These are phyloP conservation scores for Crotalus helleri DNA, from an alignment of 2,113 vertebrate species.

Conservation along the genomic window DNA sequence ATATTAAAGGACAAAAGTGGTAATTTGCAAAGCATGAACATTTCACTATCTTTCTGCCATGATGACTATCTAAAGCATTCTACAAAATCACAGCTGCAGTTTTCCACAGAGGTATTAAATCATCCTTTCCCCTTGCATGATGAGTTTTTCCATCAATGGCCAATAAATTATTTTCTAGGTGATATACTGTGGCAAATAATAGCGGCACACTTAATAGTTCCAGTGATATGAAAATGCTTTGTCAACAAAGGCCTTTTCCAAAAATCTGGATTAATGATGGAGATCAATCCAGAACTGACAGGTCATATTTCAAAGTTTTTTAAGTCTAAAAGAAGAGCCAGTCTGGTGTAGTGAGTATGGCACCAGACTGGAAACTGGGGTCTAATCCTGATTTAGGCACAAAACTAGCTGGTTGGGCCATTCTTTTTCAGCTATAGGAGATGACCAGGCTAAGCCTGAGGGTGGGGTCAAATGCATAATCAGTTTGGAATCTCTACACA, in stretches of 20 bases:
- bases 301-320: neutral
- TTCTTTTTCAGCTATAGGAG: neutral
- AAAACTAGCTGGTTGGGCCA: neutral
- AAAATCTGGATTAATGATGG: neutral
- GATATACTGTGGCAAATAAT: neutral
- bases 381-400: neutral
- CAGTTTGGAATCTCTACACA: neutral
- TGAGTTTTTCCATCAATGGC: neutral
- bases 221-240: neutral
- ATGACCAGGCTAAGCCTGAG: neutral
- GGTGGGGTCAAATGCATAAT: neutral
- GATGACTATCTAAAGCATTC: neutral
- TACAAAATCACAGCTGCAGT: neutral
- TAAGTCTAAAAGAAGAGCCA: neutral
- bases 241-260: neutral
- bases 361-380: neutral
- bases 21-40: neutral
- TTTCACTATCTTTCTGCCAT: neutral
- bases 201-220: neutral
- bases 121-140: neutral
- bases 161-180: neutral
- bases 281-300: neutral
- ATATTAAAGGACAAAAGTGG: neutral
- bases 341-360: neutral
- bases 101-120: neutral